Evolutionary conservation across 1,140 invertebrate species (phyloP).

Genomic region (Sitodiplosis mosellana): DNA sequence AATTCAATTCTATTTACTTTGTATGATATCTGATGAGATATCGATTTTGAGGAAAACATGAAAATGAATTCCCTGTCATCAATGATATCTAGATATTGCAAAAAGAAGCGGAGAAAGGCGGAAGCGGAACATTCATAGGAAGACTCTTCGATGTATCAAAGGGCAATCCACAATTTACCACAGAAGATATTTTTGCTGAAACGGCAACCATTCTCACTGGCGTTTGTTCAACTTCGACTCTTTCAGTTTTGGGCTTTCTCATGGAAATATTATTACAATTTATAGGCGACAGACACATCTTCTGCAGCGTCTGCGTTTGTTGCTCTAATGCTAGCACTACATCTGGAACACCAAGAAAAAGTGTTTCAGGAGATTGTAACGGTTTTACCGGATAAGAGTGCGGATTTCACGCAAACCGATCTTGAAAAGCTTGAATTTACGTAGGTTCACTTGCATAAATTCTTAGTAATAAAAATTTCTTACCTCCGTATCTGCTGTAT

Average conservation of each 20-base stretch:
- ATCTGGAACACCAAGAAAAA: background rate
- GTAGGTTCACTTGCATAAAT: no score
- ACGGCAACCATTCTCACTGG: background rate
- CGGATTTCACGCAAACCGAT: background rate
- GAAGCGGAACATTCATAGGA: background rate
- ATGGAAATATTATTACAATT: no score
- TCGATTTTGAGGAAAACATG: background rate
- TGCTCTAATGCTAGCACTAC: background rate
- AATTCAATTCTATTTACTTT: background rate
- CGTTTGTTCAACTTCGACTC: no score
- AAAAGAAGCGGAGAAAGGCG: background rate
- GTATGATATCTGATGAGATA: background rate
- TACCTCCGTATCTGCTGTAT: no score
- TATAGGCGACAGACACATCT: background rate
- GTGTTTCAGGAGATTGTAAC: background rate
- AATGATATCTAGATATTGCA: no score
- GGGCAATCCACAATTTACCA: background rate
- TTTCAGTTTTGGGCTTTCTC: no score
- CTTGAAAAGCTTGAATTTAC: no score
- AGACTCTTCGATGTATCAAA: background rate
- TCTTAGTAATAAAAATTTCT: no score
- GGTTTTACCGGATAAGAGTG: background rate
- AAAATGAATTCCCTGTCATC: background rate
- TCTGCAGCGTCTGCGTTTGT: background rate
- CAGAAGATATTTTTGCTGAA: background rate